These are phyloP conservation scores for Ammodytes dubius DNA, from an alignment of 2,113 vertebrate genomes.

Conservation along the genomic window DNA sequence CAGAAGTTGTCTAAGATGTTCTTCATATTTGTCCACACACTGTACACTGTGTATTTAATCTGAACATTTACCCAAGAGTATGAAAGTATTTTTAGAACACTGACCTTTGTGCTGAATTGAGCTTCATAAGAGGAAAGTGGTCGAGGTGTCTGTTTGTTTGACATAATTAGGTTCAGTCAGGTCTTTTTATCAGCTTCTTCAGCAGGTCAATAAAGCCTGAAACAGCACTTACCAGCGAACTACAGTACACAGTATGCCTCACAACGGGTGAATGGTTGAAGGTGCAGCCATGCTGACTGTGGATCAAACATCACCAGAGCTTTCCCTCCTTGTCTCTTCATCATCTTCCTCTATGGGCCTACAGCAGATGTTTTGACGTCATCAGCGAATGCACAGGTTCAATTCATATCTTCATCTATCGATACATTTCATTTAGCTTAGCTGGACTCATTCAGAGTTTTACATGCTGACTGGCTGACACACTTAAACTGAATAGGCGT, in stretches of 20 bases:
- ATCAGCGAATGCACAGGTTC: not conserved
- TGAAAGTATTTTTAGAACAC: not conserved
- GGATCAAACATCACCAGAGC: not conserved
- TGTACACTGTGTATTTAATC: not conserved
- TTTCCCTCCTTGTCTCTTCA: not conserved
- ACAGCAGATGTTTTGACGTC: not conserved
- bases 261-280: not conserved
- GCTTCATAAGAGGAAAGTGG: not conserved
- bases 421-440: not conserved
- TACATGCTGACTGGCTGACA: not conserved
- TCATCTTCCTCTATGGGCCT: not conserved
- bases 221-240: constrained; percentile 41
- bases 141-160: constrained; percentile 12
- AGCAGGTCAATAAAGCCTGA: constrained; percentile 62
- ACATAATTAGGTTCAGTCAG: constrained; percentile 14
- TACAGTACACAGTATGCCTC: not conserved
- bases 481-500: not conserved
- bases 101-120: constrained; percentile 2
- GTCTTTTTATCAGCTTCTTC: constrained; percentile 22
- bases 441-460: not conserved
- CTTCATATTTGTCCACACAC: not conserved
- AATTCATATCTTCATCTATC: no score
- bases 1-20: not conserved
- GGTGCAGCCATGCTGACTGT: not conserved
- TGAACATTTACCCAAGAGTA: not conserved